Percentiles rank a stretch among this genome's conserved stretches.
These are phyloP conservation scores for Hanleya hanleyi DNA, from an alignment of 2,888 invertebrate species.

Conservation along the genomic window DNA sequence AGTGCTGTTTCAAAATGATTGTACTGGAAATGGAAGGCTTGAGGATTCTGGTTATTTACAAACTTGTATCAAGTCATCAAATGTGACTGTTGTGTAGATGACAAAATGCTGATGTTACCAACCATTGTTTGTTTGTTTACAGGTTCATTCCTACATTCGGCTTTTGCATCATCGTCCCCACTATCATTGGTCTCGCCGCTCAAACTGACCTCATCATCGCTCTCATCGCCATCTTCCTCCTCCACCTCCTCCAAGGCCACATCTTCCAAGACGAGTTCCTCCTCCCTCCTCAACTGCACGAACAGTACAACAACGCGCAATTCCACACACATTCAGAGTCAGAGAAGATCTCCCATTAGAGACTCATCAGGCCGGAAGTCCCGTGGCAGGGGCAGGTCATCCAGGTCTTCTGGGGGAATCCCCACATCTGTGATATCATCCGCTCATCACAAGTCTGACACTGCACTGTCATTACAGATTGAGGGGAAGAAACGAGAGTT, in stretches of 20 bases:
- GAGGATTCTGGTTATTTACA: too few species aligned
- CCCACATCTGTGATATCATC: neutral
- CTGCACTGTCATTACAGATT: too few species aligned
- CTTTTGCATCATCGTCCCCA: slow-evolving; percentile 32
- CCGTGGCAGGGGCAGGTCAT: neutral
- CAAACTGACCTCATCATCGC: slow-evolving; percentile 24
- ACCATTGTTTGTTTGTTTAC: slow-evolving; percentile 1
- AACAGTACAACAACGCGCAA: neutral
- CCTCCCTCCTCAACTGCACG: neutral
- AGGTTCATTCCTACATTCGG: slow-evolving; percentile 35
- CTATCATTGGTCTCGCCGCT: slow-evolving; percentile 17
- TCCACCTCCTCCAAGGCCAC: slow-evolving; percentile 16
- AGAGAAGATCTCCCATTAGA: neutral
- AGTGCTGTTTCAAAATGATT: too few species aligned
- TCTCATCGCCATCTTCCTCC: slow-evolving; percentile 12
- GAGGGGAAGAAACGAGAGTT: neutral
- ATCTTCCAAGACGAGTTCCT: neutral
- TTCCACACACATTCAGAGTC: neutral
- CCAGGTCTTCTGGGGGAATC: neutral
- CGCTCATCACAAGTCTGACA: neutral
- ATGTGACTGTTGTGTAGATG: too few species aligned
- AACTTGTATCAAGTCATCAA: too few species aligned
- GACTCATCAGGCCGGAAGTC: neutral
- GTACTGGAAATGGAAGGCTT: too few species aligned
- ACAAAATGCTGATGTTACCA: too few species aligned